Conservation (phyloP, 2,797 vertebrate species). For the Borostomias antarcticus region DNA sequence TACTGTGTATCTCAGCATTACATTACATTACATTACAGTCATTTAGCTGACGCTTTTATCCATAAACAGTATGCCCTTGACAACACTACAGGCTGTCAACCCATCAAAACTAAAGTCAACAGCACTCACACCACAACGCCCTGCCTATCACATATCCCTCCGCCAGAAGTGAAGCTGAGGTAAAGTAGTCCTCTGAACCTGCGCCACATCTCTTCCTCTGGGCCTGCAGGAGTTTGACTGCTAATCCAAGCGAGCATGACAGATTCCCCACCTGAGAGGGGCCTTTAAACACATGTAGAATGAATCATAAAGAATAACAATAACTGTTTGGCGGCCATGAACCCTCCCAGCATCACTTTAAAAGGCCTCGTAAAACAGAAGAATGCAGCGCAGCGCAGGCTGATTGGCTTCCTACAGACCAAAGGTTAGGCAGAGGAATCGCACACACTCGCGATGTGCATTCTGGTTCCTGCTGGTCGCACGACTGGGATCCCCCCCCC, state of each 20-base stretch:
- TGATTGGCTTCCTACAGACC: slow-evolving; percentile 44
- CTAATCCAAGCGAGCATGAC: slow-evolving; percentile 61
- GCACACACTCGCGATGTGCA: slow-evolving; percentile 33
- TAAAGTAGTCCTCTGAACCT: slow-evolving; percentile 33
- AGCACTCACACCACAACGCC: slow-evolving; percentile 59
- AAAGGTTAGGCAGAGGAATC: slow-evolving; percentile 46
- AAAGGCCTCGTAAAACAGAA: slow-evolving; percentile 36
- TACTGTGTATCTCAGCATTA: no score
- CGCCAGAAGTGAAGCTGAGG: slow-evolving; percentile 52
- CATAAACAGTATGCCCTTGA: no score
- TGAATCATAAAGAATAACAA: slow-evolving; percentile 45
- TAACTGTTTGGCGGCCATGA: slow-evolving; percentile 40
- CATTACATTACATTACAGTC: no score
- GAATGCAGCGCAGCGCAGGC: slow-evolving; percentile 21
- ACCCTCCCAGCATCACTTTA: slow-evolving; percentile 39
- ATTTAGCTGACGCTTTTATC: no score
- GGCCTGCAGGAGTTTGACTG: slow-evolving; percentile 47
- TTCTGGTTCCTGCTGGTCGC: slow-evolving; percentile 42
- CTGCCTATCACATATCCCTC: slow-evolving; percentile 69
- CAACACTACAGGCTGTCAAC: slow-evolving; percentile 49
- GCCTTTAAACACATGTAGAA: slow-evolving; percentile 42
- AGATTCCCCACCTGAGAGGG: slow-evolving; percentile 50
- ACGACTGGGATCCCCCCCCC: slow-evolving; percentile 22
- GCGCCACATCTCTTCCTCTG: slow-evolving; percentile 56
- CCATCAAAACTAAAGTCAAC: slow-evolving; percentile 59